Evolutionary conservation across 2,888 invertebrate species (phyloP), one percentile per base, ranked within the genome.

Genomic region (Eristalis tenax): DNA sequence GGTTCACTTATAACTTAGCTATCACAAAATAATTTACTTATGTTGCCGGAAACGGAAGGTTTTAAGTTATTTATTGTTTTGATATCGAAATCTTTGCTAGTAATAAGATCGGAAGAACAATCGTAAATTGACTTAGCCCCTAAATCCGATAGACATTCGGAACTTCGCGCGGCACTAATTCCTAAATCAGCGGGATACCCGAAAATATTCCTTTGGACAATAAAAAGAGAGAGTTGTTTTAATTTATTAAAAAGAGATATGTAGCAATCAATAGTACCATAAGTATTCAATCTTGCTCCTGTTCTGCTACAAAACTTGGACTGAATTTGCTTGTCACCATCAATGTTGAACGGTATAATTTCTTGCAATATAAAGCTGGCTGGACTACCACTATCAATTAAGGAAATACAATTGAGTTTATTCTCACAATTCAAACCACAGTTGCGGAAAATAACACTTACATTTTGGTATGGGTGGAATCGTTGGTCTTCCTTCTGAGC

Each of bases 331-430:
- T 35, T 65, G 65, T 65, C 38, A 18, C 65, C 32, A 4, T 35
- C 18, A 11, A 40, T 65, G 23, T 65, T 65, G 65, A 40, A 40
- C 32, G 65, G 40, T n/a, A 65, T 65, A 28, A 65, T 65, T 65
- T 65, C 65, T 65, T 65, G 40, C 22, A 23, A 65, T 40, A 65
- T 22, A 40, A 64, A 32, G n/a, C 32, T 59, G 59, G 26, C 59
- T 35, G 65, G 65, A 38, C 65, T 40, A 65, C 65, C 65, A 65
- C 22, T 66, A 22, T 66, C 66, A 38, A 66, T 18, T 40, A 66
- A 66, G 40, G 66, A 66, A 66, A 8, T 4, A 10, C 66, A 66
- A 13, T 40, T 66, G 32, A 66, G 22, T 64, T 64, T 64, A 57
- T 15, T 57, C 18, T 18, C 56, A 22, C 56, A 18, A 61, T 15